Percentiles rank a stretch among this genome's conserved stretches.
Conservation (phyloP, 2,113 vertebrate species). For the Oreamnos americanus region DNA sequence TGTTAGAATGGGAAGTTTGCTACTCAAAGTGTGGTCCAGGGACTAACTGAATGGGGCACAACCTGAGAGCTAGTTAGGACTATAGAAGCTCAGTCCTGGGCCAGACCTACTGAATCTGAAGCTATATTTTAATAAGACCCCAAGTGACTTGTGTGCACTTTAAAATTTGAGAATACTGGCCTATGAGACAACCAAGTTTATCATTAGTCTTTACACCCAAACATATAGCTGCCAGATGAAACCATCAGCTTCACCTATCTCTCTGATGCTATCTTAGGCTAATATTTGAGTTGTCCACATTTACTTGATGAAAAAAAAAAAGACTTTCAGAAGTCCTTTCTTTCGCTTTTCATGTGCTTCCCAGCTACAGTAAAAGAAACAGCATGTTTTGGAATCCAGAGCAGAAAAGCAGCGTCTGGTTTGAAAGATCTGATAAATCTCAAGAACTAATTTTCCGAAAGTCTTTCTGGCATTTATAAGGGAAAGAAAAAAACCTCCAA, state of each 20-base stretch:
- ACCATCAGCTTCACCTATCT: neutral
- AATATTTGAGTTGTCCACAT: neutral
- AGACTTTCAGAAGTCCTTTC: neutral
- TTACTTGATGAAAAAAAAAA: neutral
- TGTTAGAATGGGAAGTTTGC: neutral
- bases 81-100: neutral
- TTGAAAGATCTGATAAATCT: conserved; percentile 60
- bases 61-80: neutral
- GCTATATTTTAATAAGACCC: neutral
- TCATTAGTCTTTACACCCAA: neutral
- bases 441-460: conserved; percentile 33
- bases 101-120: neutral
- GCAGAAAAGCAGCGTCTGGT: conserved; percentile 53
- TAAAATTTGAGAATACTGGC: neutral
- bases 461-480: conserved; percentile 47
- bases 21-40: neutral
- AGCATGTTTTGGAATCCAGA: conserved; percentile 38
- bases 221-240: neutral
- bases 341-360: neutral
- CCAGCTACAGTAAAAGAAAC: conserved; percentile 48
- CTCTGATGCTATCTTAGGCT: neutral
- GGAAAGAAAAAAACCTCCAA: conserved; percentile 37
- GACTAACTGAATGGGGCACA: accelerated
- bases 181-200: neutral
- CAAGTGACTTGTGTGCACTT: neutral